Conservation (phyloP, 2,113 vertebrate species). For the Thalassoma bifasciatum region DNA sequence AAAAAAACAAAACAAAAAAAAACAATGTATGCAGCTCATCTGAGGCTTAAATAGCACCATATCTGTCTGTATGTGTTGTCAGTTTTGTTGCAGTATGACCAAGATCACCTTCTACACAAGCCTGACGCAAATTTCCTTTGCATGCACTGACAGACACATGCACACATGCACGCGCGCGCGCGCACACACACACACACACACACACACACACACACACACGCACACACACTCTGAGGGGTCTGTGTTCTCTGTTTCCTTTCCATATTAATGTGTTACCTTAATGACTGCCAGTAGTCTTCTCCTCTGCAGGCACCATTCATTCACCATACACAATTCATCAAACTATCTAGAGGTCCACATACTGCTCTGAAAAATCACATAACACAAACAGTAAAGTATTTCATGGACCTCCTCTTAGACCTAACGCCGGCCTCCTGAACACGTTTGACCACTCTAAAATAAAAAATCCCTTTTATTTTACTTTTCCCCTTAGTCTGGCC, state of each 20-base stretch:
- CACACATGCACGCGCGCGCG: no score
- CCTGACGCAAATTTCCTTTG: neutral
- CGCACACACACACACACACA: neutral
- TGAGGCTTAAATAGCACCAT: neutral
- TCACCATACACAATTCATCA: constrained; percentile 25
- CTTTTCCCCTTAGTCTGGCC: no score
- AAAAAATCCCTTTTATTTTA: no score
- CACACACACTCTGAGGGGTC: constrained; percentile 1
- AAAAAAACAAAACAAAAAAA: no score
- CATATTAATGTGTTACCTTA: constrained; percentile 66
- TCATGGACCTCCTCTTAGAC: no score
- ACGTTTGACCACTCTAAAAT: no score
- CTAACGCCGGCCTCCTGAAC: no score
- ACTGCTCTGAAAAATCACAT: no score
- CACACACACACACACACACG: neutral
- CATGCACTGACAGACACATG: no score
- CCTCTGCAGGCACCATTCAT: constrained; percentile 30
- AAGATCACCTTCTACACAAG: neutral
- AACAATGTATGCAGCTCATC: no score
- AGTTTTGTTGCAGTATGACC: neutral
- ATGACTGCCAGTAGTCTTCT: constrained; percentile 23
- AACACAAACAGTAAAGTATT: no score
- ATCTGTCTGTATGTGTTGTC: neutral
- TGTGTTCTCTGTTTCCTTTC: constrained; percentile 16
- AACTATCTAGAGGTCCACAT: constrained; percentile 58